Conservation (phyloP, 2,797 vertebrate genomes). For the Chiroxiphia lanceolata region DNA sequence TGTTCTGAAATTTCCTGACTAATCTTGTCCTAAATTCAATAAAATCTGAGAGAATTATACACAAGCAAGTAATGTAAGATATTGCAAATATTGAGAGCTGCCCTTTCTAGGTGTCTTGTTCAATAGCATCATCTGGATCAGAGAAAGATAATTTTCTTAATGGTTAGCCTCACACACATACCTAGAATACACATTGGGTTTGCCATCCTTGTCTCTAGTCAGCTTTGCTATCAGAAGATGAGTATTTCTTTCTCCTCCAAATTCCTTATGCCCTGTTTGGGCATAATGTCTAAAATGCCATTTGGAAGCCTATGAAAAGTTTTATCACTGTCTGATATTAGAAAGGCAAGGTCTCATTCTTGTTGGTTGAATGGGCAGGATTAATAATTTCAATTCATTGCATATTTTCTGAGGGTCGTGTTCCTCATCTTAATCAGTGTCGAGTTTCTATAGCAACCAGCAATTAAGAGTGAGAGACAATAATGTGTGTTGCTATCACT, state of each 20-base stretch:
- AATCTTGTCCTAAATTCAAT: neutral
- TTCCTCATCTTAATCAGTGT: neutral
- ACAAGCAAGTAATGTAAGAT: neutral
- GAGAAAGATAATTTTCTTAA: neutral
- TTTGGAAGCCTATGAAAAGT: neutral
- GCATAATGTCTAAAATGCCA: neutral
- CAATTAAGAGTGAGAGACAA: neutral
- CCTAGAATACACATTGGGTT: neutral
- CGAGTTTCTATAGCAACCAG: constrained; percentile 12
- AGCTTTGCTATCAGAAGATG: neutral
- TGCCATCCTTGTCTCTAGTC: neutral
- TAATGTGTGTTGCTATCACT: neutral
- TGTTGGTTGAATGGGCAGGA: neutral
- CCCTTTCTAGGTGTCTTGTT: neutral
- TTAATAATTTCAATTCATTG: neutral
- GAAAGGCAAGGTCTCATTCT: neutral
- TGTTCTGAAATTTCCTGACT: constrained; percentile 25
- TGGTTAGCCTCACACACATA: neutral
- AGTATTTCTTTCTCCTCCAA: neutral
- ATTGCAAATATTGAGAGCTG: neutral
- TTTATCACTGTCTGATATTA: neutral
- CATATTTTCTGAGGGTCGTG: neutral
- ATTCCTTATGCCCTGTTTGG: neutral
- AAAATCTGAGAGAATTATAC: neutral
- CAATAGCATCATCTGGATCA: neutral